Evolutionary conservation across 2,888 invertebrate species (phyloP), one percentile per base, ranked within the genome.

Genomic region (Cremastobaeus sp.): DNA sequence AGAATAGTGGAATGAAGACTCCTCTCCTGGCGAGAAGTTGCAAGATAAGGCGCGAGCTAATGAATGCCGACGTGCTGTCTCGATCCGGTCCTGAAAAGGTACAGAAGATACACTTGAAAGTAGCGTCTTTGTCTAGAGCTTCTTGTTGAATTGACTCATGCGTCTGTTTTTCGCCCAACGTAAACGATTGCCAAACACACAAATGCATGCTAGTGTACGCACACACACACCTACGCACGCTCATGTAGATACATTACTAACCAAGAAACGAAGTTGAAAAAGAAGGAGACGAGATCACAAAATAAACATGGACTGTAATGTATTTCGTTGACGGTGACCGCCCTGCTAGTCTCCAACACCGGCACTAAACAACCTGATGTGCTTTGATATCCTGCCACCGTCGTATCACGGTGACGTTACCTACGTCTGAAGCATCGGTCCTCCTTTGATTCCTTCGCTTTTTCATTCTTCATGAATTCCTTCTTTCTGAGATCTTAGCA

Each of bases 261-360:
- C 4, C 25, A 25, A 8, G 4, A 3, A 25, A 8, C 25, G 8
- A 39, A 65, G 9, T 21, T 2, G 15, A 6, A 14, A 32, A 14
- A 18, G 41, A 34, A 14, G 17, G 20, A 18, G 41, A 34, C 32
- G 35, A 32, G 30, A 62, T 43, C 57, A 25, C 59, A 17, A 43
- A 69, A 54, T 57, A 74, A 70, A 74, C 64, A 68, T 64, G 50
- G 81, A 79, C 79, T 81, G 83, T 85, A 85, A 85, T 81, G 84
- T 85, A 83, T 82, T 77, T 79, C 80, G 82, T 76, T 82, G 84
- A 84, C 84, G 79, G 79, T 77, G 84, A 83, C 83, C 84, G 82
- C 84, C 84, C 83, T 83, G 84, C 79, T 79, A 82, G 84, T 83
- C 81, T 81, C 81, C 81, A 81, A 79, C 82, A 82, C 78, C 79